Percentiles rank a stretch among this genome's conserved stretches.
Conservation (phyloP, 2,888 invertebrate genomes). For the Empis livida region DNA sequence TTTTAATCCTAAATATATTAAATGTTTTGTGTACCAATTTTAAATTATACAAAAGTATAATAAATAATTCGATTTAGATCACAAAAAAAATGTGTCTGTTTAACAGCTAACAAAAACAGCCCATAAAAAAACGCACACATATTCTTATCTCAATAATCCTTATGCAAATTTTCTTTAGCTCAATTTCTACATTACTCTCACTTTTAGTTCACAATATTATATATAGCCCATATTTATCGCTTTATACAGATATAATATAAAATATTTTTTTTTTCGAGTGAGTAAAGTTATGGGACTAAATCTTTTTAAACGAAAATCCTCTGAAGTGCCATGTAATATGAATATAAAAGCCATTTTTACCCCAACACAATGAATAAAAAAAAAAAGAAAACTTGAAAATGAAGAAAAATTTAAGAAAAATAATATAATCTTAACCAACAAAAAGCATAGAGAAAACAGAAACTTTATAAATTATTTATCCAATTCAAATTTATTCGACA, state of each 20-base stretch:
- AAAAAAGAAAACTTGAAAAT: neutral
- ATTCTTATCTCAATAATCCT: constrained; percentile 3
- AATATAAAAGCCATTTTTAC: constrained; percentile 12
- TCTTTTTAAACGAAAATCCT: constrained; percentile 7
- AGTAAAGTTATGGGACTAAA: no score
- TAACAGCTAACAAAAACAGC: neutral
- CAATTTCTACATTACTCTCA: no score
- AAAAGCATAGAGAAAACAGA: neutral
- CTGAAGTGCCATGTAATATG: constrained; percentile 13
- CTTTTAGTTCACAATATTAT: no score
- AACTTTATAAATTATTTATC: constrained; percentile 2
- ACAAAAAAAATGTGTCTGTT: no score
- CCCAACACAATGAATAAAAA: neutral
- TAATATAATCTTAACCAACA: neutral
- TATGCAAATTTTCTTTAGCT: constrained; percentile 3
- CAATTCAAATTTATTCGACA: constrained; percentile 2
- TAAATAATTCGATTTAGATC: neutral
- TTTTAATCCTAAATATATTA: no score
- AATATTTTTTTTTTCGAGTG: no score
- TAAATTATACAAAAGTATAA: no score
- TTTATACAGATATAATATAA: no score
- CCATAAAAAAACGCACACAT: neutral
- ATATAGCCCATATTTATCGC: no score
- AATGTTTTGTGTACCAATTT: no score
- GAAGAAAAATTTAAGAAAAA: neutral